A percentile compares a stretch with the other conserved stretches of the same genome.
These are phyloP conservation scores for Embidobia sp. DNA, from an alignment of 2,888 invertebrate genomes.

Conservation along the genomic window DNA sequence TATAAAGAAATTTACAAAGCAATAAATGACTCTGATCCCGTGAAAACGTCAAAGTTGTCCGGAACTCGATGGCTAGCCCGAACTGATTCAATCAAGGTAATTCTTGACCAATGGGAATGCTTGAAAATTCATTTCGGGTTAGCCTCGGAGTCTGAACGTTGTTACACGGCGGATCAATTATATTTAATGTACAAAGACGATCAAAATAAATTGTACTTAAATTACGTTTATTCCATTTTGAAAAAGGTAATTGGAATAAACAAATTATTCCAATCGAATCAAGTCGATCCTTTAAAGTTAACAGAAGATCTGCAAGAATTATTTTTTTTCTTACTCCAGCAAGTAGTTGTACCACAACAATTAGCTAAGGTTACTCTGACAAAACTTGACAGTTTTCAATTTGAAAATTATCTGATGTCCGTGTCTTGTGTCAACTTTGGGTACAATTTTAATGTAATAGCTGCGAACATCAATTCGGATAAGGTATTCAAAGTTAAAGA, in stretches of 20 bases:
- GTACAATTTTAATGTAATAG: slow-evolving; percentile 65
- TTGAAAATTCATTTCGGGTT: slow-evolving; percentile 67
- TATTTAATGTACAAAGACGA: slow-evolving; percentile 51
- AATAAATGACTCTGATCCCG: background rate
- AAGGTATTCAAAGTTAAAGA: slow-evolving; percentile 11
- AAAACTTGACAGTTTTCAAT: slow-evolving; percentile 68
- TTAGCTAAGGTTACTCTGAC: slow-evolving; percentile 67
- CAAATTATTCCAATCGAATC: slow-evolving; percentile 62
- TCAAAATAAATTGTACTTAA: slow-evolving; percentile 62
- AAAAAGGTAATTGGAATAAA: slow-evolving; percentile 61
- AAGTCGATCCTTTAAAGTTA: slow-evolving; percentile 62
- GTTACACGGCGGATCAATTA: slow-evolving; percentile 58
- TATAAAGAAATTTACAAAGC: slow-evolving; percentile 62
- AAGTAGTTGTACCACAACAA: slow-evolving; percentile 67
- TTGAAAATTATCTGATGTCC: slow-evolving; percentile 68
- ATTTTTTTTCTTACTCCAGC: slow-evolving; percentile 56
- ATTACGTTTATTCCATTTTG: slow-evolving; percentile 42
- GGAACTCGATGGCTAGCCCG: slow-evolving; percentile 47
- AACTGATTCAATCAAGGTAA: slow-evolving; percentile 27
- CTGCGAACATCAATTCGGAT: slow-evolving; percentile 12
- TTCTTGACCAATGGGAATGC: slow-evolving; percentile 70
- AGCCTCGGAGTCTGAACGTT: slow-evolving; percentile 59
- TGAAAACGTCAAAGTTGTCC: slow-evolving; percentile 49
- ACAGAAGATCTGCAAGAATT: slow-evolving; percentile 61
- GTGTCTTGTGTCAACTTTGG: slow-evolving; percentile 70